These are phyloP conservation scores for Brachionus calyciflorus DNA, from an alignment of 1,140 invertebrate species.

Conservation along the genomic window DNA sequence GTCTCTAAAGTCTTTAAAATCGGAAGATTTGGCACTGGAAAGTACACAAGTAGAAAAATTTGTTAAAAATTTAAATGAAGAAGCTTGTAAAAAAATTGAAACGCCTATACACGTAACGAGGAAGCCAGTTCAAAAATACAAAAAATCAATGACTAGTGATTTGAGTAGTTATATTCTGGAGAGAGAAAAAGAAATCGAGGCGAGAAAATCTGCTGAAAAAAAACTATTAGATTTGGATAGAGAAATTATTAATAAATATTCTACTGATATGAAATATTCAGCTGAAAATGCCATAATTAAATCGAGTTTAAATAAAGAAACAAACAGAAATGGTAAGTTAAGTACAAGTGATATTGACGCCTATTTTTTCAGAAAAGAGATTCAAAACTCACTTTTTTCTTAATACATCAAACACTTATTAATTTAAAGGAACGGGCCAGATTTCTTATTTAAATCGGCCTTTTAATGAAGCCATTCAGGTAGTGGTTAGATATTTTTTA, in stretches of 20 bases:
- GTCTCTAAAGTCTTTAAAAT: neutral
- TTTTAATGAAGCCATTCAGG: no score
- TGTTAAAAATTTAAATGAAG: constrained; percentile 28
- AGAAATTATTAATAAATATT: constrained; percentile 2
- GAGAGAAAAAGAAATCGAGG: constrained; percentile 13
- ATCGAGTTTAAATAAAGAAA: constrained; percentile 19
- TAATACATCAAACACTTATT: no score
- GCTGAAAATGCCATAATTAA: constrained; percentile 40
- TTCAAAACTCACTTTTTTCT: no score
- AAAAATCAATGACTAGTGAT: constrained; percentile 43
- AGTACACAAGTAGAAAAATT: constrained; percentile 12
- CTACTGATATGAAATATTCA: neutral
- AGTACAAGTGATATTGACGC: no score
- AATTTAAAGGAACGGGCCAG: no score
- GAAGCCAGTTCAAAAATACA: constrained; percentile 15
- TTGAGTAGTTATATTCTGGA: constrained; percentile 36
- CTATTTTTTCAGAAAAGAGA: no score
- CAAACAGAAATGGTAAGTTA: constrained; percentile 1
- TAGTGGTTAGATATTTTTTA: no score
- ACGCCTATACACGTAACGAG: neutral
- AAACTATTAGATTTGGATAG: neutral
- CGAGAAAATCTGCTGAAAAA: neutral
- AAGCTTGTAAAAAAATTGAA: neutral
- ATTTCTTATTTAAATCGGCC: no score
- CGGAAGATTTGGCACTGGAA: neutral